Evolutionary conservation across 1,140 invertebrate genomes (phyloP), one percentile per base, ranked within the genome.

Genomic region (Parasteatoda tepidariorum): DNA sequence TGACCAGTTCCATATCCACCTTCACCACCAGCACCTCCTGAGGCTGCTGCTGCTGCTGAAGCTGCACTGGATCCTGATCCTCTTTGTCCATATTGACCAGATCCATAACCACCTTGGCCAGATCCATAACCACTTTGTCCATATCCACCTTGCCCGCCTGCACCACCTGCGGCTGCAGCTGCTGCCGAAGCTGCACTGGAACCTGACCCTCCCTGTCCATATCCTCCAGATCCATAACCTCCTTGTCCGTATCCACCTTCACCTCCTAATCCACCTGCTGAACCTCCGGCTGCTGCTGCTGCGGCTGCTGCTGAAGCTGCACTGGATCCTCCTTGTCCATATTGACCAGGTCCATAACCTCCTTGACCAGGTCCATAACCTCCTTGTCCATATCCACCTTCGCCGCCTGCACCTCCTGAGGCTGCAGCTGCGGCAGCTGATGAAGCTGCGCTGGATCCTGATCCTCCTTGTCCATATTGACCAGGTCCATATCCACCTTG

Each of bases 111-210:
- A n/a, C n/a, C n/a, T n/a, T n/a, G n/a, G n/a, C 57, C 57, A 61
- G 57, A 61, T 61, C 57, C 57, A 24, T 61, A 61, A 11, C 57
- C 57, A 11, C 22, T 7, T 68, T 22, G 66, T 41, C 66, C 66
- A n/a, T 9, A 5, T 68, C 22, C 4, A 24, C 22, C 22, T 15
- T n/a, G 41, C 18, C 41, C 41, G 18, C 41, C 41, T 48, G 7
- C 18, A 9, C 41, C 41, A 9, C 41, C 41, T n/a, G n/a, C 3
- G 7, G n/a, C 33, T 11, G 57, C 57, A 22, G 57, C 57, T 11
- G 57, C 57, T 61, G 57, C 11, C 7, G 28, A 13, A 11, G 11
- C 13, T 26, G 5, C 13, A 9, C 0, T 15, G 28, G 26, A n/a
- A n/a, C n/a, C n/a, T n/a, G n/a, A n/a, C n/a, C n/a, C n/a, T n/a